phyloP scores from a whole-genome alignment of 2,888 invertebrate species.

The Orthosia cruda region DNA sequence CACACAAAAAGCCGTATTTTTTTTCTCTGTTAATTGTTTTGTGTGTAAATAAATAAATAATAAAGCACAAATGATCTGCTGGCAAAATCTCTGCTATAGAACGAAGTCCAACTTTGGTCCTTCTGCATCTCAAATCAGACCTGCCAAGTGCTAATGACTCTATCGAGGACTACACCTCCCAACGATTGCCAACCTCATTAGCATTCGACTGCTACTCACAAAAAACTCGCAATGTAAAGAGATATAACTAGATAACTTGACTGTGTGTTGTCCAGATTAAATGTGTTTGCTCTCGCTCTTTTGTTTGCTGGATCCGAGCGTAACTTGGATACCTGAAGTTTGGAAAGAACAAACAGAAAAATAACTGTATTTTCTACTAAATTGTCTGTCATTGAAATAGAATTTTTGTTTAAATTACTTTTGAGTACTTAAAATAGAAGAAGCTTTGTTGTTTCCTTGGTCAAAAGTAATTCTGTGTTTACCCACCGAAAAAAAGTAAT shows the following conservation, averaged over 20 bases:
- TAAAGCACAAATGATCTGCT: too few relatives aligned
- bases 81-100: too few relatives aligned
- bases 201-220: slow-evolving; percentile 29
- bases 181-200: slow-evolving; percentile 48
- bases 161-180: slow-evolving; percentile 59
- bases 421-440: background rate
- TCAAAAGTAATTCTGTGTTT: slow-evolving; percentile 10
- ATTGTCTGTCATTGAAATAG: background rate
- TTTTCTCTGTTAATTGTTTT: too few relatives aligned
- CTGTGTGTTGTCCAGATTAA: slow-evolving; percentile 8
- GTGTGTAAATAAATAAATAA: too few relatives aligned
- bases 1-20: too few relatives aligned
- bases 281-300: background rate
- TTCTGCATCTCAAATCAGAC: background rate
- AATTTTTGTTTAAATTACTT: background rate
- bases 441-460: background rate
- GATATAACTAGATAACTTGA: background rate
- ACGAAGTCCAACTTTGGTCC: background rate
- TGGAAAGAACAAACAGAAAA: background rate
- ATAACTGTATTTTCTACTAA: background rate
- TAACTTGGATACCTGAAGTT: background rate
- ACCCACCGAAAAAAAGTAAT: slow-evolving; percentile 44
- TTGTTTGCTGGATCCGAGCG: slow-evolving; percentile 18
- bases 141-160: slow-evolving; percentile 70
- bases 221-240: slow-evolving; percentile 32